Conservation (phyloP, 2,888 invertebrate species). For the Helleia helle region DNA sequence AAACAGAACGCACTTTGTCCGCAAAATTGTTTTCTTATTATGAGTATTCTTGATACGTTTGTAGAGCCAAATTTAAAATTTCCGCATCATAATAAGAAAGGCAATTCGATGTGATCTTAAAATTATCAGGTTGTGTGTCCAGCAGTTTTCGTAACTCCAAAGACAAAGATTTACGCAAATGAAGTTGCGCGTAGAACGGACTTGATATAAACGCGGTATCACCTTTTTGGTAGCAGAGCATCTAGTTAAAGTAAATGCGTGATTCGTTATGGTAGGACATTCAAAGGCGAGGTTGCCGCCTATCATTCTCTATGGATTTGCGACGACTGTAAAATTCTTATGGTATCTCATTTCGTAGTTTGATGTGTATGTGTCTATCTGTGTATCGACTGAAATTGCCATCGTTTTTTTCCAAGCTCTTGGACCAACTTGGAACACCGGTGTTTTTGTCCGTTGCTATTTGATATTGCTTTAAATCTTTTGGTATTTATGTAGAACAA, state of each 20-base stretch:
- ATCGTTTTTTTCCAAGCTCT: constrained; percentile 53
- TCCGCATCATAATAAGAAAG: constrained; percentile 62
- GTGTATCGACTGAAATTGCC: constrained; percentile 62
- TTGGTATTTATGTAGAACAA: constrained; percentile 24
- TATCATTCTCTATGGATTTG: constrained; percentile 61
- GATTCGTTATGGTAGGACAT: background rate
- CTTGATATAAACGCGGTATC: background rate
- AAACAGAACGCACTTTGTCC: constrained; percentile 62
- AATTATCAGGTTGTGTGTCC: constrained; percentile 58
- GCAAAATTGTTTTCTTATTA: constrained; percentile 69
- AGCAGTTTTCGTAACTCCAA: constrained; percentile 71
- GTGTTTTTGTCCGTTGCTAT: constrained; percentile 36
- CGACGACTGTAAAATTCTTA: constrained; percentile 65
- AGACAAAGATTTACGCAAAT: constrained; percentile 45
- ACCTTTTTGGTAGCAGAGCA: background rate
- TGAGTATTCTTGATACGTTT: constrained; percentile 22
- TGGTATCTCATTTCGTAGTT: constrained; percentile 68
- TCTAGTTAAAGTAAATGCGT: background rate
- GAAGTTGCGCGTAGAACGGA: too few relatives aligned
- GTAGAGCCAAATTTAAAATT: constrained; percentile 20
- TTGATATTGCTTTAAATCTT: constrained; percentile 26
- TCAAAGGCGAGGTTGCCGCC: background rate
- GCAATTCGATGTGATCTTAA: constrained; percentile 53
- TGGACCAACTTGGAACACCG: constrained; percentile 61
- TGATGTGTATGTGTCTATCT: constrained; percentile 71